These are phyloP conservation scores for Diarsia rubi DNA, from an alignment of 2,888 invertebrate genomes.

Conservation along the genomic window DNA sequence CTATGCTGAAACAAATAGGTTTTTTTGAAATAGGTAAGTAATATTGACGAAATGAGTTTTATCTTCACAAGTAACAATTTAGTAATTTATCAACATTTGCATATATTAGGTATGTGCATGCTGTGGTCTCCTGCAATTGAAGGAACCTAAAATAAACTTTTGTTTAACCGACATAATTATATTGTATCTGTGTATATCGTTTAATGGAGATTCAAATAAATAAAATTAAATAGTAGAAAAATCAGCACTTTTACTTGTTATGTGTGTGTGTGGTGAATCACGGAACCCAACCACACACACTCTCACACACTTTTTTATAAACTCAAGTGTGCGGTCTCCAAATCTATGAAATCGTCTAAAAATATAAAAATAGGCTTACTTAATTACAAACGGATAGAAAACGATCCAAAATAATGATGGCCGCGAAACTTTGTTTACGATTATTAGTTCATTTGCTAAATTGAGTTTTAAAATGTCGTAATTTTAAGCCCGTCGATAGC, in stretches of 20 bases:
- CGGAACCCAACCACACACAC: slow-evolving; percentile 29
- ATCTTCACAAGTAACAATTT: no score
- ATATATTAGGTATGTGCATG: no score
- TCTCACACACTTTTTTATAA: slow-evolving; percentile 62
- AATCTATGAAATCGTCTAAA: slow-evolving; percentile 77
- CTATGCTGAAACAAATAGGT: not conserved
- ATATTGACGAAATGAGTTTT: not conserved
- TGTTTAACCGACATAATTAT: no score
- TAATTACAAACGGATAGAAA: slow-evolving; percentile 81
- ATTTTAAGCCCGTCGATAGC: slow-evolving; percentile 19
- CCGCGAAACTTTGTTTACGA: slow-evolving; percentile 64
- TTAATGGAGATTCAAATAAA: no score
- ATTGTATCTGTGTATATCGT: no score
- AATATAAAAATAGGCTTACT: slow-evolving; percentile 75
- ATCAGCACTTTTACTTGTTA: not conserved
- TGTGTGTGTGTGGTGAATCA: no score
- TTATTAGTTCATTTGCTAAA: slow-evolving; percentile 61
- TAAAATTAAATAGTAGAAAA: not conserved
- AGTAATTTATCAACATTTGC: no score
- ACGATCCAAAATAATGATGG: slow-evolving; percentile 70
- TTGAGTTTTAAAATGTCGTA: slow-evolving; percentile 52
- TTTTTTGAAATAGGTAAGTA: not conserved
- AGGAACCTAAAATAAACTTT: no score
- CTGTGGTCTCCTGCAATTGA: no score
- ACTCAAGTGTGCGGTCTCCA: slow-evolving; percentile 77